Conservation (phyloP, 2,888 invertebrate species). For the Spilarctia lutea region DNA sequence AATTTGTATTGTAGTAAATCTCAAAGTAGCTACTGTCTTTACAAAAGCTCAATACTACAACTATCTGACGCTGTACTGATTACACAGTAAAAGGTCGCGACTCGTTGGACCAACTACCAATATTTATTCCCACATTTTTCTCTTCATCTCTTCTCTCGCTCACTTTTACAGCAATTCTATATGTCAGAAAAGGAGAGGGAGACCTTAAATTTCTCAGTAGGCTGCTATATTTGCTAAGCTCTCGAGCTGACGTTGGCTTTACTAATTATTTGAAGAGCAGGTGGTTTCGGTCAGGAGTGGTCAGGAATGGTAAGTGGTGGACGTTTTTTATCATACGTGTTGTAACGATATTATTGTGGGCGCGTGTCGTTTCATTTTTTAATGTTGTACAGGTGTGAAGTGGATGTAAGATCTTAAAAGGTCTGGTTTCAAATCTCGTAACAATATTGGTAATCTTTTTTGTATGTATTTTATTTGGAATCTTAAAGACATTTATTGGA, state of each 20-base stretch:
- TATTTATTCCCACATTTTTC: slow-evolving; percentile 73
- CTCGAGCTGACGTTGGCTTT: slow-evolving; percentile 65
- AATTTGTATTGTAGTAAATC: neutral
- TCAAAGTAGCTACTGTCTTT: slow-evolving; percentile 1
- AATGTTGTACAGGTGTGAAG: slow-evolving; percentile 18
- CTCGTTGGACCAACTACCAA: slow-evolving; percentile 42
- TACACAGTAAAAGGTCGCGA: slow-evolving; percentile 50
- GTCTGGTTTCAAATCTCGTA: neutral
- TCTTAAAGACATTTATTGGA: neutral
- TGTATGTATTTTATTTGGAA: neutral
- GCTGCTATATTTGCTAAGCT: slow-evolving; percentile 70
- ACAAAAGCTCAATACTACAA: slow-evolving; percentile 3
- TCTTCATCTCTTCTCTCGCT: slow-evolving; percentile 38
- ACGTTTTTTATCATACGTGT: slow-evolving; percentile 33
- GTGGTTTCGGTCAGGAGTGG: slow-evolving; percentile 38
- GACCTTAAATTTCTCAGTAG: slow-evolving; percentile 78
- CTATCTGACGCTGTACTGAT: slow-evolving; percentile 23
- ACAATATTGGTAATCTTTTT: neutral
- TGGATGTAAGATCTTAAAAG: neutral
- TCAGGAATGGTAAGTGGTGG: slow-evolving; percentile 14
- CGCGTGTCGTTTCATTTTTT: slow-evolving; percentile 30
- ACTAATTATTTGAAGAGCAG: slow-evolving; percentile 61
- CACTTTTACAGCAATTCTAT: neutral
- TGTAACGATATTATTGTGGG: slow-evolving; percentile 41
- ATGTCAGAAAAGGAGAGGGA: slow-evolving; percentile 53